Conservation (phyloP, 2,797 vertebrate genomes). For the Hylomyscus alleni region DNA sequence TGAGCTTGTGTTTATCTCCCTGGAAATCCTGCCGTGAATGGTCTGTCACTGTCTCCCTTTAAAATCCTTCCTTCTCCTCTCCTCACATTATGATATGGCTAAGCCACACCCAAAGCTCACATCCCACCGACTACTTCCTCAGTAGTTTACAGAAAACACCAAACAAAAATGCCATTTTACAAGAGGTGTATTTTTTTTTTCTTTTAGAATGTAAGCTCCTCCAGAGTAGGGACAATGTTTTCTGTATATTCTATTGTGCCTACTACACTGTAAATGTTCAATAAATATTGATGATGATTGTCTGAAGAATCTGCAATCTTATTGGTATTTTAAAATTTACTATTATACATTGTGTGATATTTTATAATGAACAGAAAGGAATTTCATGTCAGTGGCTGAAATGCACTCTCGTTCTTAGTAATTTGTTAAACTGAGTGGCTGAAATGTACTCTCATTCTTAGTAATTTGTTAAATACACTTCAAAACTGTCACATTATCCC, state of each 20-base stretch:
- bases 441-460: background rate
- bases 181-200: constrained; percentile 77
- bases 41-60: constrained; percentile 79
- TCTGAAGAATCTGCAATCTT: background rate
- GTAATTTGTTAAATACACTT: background rate
- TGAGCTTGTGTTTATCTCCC: constrained; percentile 75
- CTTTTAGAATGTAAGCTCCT: constrained; percentile 85
- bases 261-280: constrained; percentile 86
- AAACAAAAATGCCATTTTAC: constrained; percentile 83
- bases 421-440: background rate
- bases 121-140: constrained; percentile 75
- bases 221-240: constrained; percentile 84
- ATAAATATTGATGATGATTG: constrained; percentile 84
- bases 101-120: constrained; percentile 82
- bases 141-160: constrained; percentile 83
- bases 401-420: background rate
- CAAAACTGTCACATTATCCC: background rate
- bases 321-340: background rate
- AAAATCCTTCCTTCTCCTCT: constrained; percentile 66
- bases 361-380: background rate
- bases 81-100: constrained; percentile 77
- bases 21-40: constrained; percentile 66
- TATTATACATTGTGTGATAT: background rate
- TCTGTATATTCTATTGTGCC: constrained; percentile 86
- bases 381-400: background rate